Percentiles rank a stretch among this genome's conserved stretches.
Conservation (phyloP, 30 jellyfish, hydroid and myxozoan genomes). For the Sanderia malayensis region DNA sequence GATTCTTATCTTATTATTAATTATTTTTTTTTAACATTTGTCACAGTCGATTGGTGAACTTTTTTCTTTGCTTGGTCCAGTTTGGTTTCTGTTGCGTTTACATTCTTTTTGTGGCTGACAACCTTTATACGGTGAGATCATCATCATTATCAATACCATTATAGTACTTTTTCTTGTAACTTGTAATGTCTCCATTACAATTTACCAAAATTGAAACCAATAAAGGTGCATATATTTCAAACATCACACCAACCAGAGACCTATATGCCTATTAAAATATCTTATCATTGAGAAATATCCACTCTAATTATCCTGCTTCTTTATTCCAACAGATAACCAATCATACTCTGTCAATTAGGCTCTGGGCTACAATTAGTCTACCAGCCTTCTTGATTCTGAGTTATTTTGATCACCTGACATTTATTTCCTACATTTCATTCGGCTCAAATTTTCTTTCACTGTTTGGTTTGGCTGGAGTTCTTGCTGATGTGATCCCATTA, state of each 20-base stretch:
- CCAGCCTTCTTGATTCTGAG: conserved; percentile 46
- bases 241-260: too few relatives aligned
- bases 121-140: conserved; percentile 48
- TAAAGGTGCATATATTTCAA: too few relatives aligned
- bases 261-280: too few relatives aligned
- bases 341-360: conserved; percentile 8
- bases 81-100: conserved; percentile 80
- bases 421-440: conserved; percentile 61
- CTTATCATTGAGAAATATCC: too few relatives aligned
- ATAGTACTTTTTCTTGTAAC: too few relatives aligned
- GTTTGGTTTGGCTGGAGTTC: conserved; percentile 64
- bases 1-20: too few relatives aligned
- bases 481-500: conserved; percentile 40
- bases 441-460: conserved; percentile 50
- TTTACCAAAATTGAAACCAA: too few relatives aligned
- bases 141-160: neutral
- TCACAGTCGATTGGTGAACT: conserved; percentile 51
- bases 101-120: conserved; percentile 73
- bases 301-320: too few relatives aligned
- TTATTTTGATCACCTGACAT: conserved; percentile 38
- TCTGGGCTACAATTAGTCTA: conserved; percentile 54
- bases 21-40: neutral
- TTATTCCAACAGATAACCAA: conserved; percentile 53
- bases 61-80: conserved; percentile 61
- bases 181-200: neutral